Conservation (phyloP, 2,113 vertebrate genomes). For the Andinoacara biseriatus region DNA sequence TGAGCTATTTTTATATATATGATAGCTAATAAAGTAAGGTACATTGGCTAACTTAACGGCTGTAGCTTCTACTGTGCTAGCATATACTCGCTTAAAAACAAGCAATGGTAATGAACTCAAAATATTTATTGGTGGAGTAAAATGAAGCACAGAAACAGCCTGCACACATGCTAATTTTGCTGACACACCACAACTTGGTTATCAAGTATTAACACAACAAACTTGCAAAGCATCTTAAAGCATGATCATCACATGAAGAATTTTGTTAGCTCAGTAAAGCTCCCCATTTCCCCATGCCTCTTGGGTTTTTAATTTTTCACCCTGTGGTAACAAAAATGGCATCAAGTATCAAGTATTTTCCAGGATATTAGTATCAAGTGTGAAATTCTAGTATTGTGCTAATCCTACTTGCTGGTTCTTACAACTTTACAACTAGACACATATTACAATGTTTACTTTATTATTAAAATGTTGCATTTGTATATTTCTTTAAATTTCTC, state of each 20-base stretch:
- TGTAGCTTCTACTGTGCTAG: background rate
- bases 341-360: background rate
- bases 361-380: background rate
- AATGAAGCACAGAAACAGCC: background rate
- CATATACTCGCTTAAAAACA: background rate
- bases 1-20: background rate
- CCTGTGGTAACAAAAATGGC: background rate
- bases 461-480: background rate
- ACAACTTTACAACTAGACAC: background rate
- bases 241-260: too few relatives aligned
- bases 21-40: background rate
- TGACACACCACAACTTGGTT: background rate
- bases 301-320: background rate
- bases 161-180: background rate
- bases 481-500: background rate
- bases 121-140: rapidly evolving
- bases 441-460: background rate
- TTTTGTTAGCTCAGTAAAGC: too few relatives aligned
- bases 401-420: background rate
- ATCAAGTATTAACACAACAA: background rate
- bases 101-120: background rate
- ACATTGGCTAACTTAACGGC: background rate
- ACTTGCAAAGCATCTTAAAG: background rate
- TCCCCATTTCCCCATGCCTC: background rate
- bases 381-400: background rate